Evolutionary conservation across 2,888 invertebrate species (phyloP).

Genomic region (Chorisops tibialis): DNA sequence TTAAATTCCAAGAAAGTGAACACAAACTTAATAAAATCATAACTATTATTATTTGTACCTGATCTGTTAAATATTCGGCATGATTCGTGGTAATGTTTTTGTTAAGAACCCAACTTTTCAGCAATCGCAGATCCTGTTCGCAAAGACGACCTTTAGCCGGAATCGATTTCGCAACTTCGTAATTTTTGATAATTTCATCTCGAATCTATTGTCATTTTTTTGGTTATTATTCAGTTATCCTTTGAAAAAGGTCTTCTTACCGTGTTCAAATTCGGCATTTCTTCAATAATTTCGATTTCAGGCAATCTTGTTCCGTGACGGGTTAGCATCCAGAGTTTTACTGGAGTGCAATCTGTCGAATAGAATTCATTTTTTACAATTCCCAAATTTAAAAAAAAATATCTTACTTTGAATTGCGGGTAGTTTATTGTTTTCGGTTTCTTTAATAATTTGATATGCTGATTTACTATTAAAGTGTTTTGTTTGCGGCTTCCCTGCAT

Average conservation of each 20-base stretch:
- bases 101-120: slow-evolving; percentile 67
- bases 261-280: slow-evolving; percentile 57
- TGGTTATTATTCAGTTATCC: no score
- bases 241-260: slow-evolving; percentile 41
- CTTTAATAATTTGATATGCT: slow-evolving; percentile 68
- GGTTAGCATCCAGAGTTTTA: slow-evolving; percentile 69
- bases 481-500: slow-evolving; percentile 44
- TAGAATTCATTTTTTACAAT: background rate
- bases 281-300: slow-evolving; percentile 55
- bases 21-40: no score
- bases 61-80: slow-evolving; percentile 60
- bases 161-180: slow-evolving; percentile 54
- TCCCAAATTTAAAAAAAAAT: background rate
- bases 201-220: slow-evolving; percentile 45
- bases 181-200: slow-evolving; percentile 63
- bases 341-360: slow-evolving; percentile 63
- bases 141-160: slow-evolving; percentile 62
- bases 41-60: slow-evolving; percentile 37
- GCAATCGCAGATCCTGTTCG: slow-evolving; percentile 61
- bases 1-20: no score
- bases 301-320: slow-evolving; percentile 71
- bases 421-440: background rate
- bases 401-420: background rate
- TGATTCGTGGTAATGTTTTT: slow-evolving; percentile 57
- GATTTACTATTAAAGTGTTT: slow-evolving; percentile 69